These are phyloP conservation scores for Lithobates sylvaticus DNA, from an alignment of 2,797 vertebrate species.

Conservation along the genomic window DNA sequence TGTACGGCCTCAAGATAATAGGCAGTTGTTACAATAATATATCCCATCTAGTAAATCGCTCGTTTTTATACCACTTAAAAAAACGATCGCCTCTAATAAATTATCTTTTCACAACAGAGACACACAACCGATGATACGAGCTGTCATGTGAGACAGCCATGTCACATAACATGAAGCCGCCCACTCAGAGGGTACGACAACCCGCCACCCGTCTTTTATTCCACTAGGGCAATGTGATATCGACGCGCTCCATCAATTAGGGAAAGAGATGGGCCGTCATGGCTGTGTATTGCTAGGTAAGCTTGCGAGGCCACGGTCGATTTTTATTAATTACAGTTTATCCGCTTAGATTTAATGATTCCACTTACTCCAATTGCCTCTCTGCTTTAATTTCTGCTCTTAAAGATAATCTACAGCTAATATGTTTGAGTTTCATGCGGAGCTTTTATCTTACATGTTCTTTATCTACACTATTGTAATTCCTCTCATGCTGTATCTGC, in stretches of 20 bases:
- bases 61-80: too few relatives aligned
- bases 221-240: neutral
- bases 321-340: slow-evolving; percentile 55
- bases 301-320: slow-evolving; percentile 5
- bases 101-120: neutral
- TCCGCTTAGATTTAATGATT: slow-evolving; percentile 42
- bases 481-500: neutral
- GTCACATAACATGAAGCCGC: neutral
- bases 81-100: neutral
- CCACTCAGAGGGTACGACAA: neutral
- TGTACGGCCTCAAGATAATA: too few relatives aligned
- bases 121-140: neutral
- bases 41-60: neutral
- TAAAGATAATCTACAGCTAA: slow-evolving; percentile 46
- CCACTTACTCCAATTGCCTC: slow-evolving; percentile 3
- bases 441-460: neutral
- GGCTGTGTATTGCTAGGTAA: neutral
- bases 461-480: slow-evolving; percentile 20
- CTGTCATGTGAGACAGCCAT: neutral
- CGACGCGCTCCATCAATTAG: slow-evolving; percentile 15
- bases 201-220: neutral
- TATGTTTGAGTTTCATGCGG: neutral
- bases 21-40: too few relatives aligned
- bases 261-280: neutral
- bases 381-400: slow-evolving; percentile 1